Evolutionary conservation across 2,888 invertebrate species (phyloP).

Genomic region (Argyresthia albistria): DNA sequence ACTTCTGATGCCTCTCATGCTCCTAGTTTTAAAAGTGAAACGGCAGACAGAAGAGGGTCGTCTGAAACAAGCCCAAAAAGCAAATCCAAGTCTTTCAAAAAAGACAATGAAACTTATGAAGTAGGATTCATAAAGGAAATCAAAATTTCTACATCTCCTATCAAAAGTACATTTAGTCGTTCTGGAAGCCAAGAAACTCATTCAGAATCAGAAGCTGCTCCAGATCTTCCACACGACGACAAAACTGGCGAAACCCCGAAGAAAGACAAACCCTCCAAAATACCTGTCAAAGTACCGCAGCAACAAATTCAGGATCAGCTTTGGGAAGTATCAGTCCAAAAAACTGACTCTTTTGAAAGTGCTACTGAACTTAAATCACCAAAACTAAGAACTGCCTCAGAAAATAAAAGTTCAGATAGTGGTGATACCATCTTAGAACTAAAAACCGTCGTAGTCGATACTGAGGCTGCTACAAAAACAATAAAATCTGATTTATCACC

Average conservation of each 20-base stretch:
- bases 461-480: conserved; percentile 30
- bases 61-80: conserved; percentile 58
- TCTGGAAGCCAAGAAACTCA: conserved; percentile 71
- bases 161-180: conserved; percentile 62
- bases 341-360: conserved; percentile 47
- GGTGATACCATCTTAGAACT: conserved; percentile 34
- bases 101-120: conserved; percentile 62
- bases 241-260: conserved; percentile 49
- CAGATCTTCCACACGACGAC: conserved; percentile 62
- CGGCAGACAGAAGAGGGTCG: conserved; percentile 46
- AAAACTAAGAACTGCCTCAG: conserved; percentile 22
- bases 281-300: conserved; percentile 57
- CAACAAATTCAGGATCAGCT: conserved; percentile 60
- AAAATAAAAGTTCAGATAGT: conserved; percentile 32
- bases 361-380: conserved; percentile 35
- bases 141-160: conserved; percentile 63
- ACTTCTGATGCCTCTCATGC: conserved; percentile 56
- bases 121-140: conserved; percentile 69
- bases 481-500: conserved; percentile 55
- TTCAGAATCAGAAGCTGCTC: conserved; percentile 68
- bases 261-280: conserved; percentile 41
- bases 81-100: conserved; percentile 62
- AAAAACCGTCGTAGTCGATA: conserved; percentile 27
- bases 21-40: conserved; percentile 57
- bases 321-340: conserved; percentile 57